Base-by-base conservation (phyloP, 2,888 invertebrate genomes). In the Endotricha flammealis region DNA sequence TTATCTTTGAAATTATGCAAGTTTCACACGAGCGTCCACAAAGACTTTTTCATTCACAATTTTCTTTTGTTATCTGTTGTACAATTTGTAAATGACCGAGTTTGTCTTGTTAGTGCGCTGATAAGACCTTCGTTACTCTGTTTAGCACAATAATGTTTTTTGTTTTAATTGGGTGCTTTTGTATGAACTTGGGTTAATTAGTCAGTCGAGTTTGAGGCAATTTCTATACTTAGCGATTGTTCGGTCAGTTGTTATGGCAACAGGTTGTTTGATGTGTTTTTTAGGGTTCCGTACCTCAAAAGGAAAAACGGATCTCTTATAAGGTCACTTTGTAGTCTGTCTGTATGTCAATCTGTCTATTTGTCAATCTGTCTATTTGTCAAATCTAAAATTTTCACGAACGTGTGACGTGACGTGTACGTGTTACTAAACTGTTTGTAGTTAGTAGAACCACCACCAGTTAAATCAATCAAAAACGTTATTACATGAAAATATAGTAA, bases 41-140 rank as follows among this genome's bases (percentile, higher is more conserved):
- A 50, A 57, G 53, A 50, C 53, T 58, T 58, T 50, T 49, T 47
- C 48, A 56, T 58, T 40, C 47, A 52, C 44, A 65, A 61, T 74
- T 75, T 75, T 62, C 56, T 60, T 16, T 46, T 54, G 54, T 65
- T 73, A 73, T 78, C 78, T 74, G 60, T 53, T 55, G 60, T 57
- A 51, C 49, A 39, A 74, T 59, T 53, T 55, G 60, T 57, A 51
- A 48, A 39, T 46, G 51, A 44, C 59, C 60, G 64, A 63, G 58
- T 69, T 58, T 49, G 50, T 64, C 74, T 75, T 73, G 76, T 80
- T 81, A 80, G 72, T 60, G 64, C 48, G 56, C 64, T 56, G 68
- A 63, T 80, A 83, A 85, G 71, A 79, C 66, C 48, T 57, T 53
- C 55, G 68, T 80, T 80, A 69, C 71, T 63, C 54, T 66, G 53